These are phyloP conservation scores for Conus betulinus DNA, from an alignment of 1,140 invertebrate genomes.

Conservation along the genomic window DNA sequence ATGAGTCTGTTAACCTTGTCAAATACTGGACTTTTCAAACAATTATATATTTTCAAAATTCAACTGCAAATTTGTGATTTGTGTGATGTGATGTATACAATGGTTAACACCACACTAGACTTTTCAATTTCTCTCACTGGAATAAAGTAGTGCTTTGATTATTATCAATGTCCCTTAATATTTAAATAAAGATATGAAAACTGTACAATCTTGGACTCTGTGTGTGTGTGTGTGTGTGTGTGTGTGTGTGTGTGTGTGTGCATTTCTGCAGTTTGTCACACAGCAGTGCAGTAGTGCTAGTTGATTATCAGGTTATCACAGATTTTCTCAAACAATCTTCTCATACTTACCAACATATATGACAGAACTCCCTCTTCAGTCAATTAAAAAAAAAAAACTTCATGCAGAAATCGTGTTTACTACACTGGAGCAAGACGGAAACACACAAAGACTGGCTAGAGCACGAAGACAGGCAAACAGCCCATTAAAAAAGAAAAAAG, in stretches of 20 bases:
- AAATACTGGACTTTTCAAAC: not conserved
- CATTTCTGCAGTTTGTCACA: no score
- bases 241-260: not conserved
- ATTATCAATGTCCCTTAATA: slow-evolving; percentile 39
- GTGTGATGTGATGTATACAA: slow-evolving; percentile 18
- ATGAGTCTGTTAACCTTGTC: not conserved
- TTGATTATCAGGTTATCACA: no score
- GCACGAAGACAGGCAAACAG: no score
- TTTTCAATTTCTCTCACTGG: slow-evolving; percentile 32
- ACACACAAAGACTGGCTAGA: no score
- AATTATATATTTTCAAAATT: not conserved
- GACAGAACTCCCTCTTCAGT: no score
- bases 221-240: not conserved
- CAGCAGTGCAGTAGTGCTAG: no score
- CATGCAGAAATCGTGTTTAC: no score
- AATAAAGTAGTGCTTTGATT: slow-evolving; percentile 43
- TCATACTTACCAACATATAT: no score
- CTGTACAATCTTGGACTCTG: not conserved
- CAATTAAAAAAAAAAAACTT: no score
- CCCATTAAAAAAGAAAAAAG: no score
- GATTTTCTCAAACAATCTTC: no score
- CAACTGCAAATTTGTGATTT: not conserved
- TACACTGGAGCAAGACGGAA: no score
- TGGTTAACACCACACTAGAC: slow-evolving; percentile 37
- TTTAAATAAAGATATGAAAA: slow-evolving; percentile 32